Evolutionary conservation across 2,888 invertebrate species (phyloP).

Genomic region (Hesperia comma): DNA sequence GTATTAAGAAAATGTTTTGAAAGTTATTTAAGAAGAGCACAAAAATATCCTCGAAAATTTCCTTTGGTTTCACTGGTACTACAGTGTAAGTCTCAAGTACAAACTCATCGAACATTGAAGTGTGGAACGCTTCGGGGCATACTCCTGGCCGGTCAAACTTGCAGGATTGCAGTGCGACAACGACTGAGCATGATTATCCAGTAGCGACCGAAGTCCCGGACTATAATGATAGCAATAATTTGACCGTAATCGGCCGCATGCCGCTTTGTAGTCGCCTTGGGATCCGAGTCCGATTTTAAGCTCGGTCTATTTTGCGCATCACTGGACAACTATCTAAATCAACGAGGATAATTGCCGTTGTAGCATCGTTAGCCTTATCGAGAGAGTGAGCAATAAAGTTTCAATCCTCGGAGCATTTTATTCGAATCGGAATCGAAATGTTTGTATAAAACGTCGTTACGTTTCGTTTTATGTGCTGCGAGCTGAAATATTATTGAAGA

Average conservation of each 20-base stretch:
- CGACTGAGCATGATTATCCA: slow-evolving; percentile 65
- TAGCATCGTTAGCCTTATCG: slow-evolving; percentile 60
- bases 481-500: slow-evolving; percentile 36
- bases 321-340: slow-evolving; percentile 75
- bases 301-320: slow-evolving; percentile 75
- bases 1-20: too few relatives aligned
- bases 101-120: slow-evolving; percentile 32
- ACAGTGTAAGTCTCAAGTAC: background rate
- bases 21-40: too few relatives aligned
- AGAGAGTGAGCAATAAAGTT: slow-evolving; percentile 50
- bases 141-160: slow-evolving; percentile 53
- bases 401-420: slow-evolving; percentile 36
- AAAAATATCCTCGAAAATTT: too few relatives aligned
- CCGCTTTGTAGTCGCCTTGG: slow-evolving; percentile 78
- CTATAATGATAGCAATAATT: slow-evolving; percentile 81
- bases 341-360: slow-evolving; percentile 68
- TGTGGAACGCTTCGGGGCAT: slow-evolving; percentile 14
- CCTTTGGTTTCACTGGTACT: too few relatives aligned
- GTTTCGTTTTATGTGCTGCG: slow-evolving; percentile 30
- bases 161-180: slow-evolving; percentile 61
- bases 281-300: slow-evolving; percentile 76
- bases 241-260: slow-evolving; percentile 78
- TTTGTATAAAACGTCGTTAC: slow-evolving; percentile 30
- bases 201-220: slow-evolving; percentile 60
- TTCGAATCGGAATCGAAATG: slow-evolving; percentile 35